Evolutionary conservation across 2,797 vertebrate genomes (phyloP).

Genomic region (Liasis olivaceus): DNA sequence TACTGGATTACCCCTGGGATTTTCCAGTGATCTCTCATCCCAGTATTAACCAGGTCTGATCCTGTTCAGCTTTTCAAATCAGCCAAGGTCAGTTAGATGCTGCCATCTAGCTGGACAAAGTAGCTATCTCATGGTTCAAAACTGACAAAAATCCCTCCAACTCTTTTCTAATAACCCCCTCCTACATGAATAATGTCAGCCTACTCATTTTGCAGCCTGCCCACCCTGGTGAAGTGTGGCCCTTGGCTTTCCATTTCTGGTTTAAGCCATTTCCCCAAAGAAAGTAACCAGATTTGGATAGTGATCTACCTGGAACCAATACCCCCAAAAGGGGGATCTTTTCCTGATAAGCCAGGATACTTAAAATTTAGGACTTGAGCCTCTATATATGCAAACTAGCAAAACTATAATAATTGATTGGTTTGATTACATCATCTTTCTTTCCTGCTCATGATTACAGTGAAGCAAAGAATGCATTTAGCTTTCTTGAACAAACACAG

Average conservation of each 20-base stretch:
- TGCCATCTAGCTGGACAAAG: no score
- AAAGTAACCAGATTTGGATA: neutral
- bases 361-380: neutral
- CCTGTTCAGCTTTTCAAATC: no score
- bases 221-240: no score
- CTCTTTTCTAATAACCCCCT: no score
- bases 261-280: neutral
- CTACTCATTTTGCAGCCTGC: no score
- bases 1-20: no score
- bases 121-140: no score
- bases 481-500: conserved; percentile 69
- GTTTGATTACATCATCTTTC: conserved; percentile 57
- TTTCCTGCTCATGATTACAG: conserved; percentile 54
- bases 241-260: neutral
- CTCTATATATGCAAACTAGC: neutral
- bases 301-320: neutral
- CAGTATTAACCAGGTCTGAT: no score
- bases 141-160: no score
- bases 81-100: no score
- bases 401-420: conserved; percentile 35
- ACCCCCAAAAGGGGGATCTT: neutral
- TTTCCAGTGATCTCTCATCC: no score
- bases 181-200: no score
- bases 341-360: neutral
- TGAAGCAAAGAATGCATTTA: conserved; percentile 66